Percentiles rank a stretch among this genome's conserved stretches.
phyloP scores from a whole-genome alignment of 2,797 vertebrate species.

The Pantherophis alleghaniensis region DNA sequence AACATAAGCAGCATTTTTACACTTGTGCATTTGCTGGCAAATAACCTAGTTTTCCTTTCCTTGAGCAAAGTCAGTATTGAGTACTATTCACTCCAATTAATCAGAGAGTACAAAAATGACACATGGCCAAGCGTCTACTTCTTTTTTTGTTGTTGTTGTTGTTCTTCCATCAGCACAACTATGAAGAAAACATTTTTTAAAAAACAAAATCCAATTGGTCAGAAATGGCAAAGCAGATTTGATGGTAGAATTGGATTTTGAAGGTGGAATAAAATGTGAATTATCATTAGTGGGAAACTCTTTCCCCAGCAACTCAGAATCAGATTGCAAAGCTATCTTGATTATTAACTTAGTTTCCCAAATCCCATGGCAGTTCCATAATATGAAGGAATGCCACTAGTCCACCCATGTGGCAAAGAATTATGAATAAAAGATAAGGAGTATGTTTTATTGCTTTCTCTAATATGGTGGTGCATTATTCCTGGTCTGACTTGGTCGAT shows the following conservation, averaged over 20 bases:
- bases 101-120: background rate
- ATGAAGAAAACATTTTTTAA: background rate
- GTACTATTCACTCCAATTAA: background rate
- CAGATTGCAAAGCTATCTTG: background rate
- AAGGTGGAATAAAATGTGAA: background rate
- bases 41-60: background rate
- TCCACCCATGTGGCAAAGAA: background rate
- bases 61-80: background rate
- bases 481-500: background rate
- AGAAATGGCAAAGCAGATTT: background rate
- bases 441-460: background rate
- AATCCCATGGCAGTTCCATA: background rate
- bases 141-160: background rate
- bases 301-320: background rate
- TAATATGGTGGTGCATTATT: background rate
- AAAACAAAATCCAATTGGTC: background rate
- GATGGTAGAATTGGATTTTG: background rate
- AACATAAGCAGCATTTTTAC: background rate
- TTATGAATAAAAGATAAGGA: background rate
- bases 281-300: background rate
- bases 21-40: background rate
- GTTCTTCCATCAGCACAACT: background rate
- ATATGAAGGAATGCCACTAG: background rate
- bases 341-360: background rate
- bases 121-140: background rate